A percentile compares a stretch with the other conserved stretches of the same genome.
Conservation (phyloP, 2,888 invertebrate species). For the Apamea sordens region DNA sequence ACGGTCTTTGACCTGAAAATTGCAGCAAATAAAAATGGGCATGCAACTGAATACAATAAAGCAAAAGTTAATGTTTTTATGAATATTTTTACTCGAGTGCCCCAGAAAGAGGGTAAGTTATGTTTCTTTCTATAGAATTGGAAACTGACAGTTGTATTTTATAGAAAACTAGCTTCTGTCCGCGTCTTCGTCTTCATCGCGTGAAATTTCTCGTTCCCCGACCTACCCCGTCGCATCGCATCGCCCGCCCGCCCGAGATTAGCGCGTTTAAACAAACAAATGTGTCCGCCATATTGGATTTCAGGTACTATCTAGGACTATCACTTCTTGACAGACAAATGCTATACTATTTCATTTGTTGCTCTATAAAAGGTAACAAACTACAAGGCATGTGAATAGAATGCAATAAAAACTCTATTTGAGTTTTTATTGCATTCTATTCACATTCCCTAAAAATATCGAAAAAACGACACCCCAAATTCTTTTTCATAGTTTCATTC, state of each 20-base stretch:
- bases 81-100: neutral
- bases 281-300: neutral
- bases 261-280: too few species aligned
- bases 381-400: too few species aligned
- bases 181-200: neutral
- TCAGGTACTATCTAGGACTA: neutral
- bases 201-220: too few species aligned
- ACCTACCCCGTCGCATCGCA: too few species aligned
- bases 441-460: neutral
- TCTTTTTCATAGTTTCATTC: neutral
- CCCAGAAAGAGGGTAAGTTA: neutral
- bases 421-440: too few species aligned
- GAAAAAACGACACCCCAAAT: neutral
- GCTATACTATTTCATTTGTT: neutral
- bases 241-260: too few species aligned
- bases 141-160: neutral
- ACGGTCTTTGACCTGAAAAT: conserved; percentile 39
- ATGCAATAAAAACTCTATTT: too few species aligned
- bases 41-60: too few species aligned
- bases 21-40: conserved; percentile 16
- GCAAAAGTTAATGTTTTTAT: neutral
- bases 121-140: neutral
- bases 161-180: neutral
- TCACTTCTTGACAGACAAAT: neutral
- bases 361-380: neutral